A percentile compares a stretch with the other conserved stretches of the same genome.
Evolutionary conservation across 1,140 invertebrate genomes (phyloP).

Genomic region (Tetraneura akinire): DNA sequence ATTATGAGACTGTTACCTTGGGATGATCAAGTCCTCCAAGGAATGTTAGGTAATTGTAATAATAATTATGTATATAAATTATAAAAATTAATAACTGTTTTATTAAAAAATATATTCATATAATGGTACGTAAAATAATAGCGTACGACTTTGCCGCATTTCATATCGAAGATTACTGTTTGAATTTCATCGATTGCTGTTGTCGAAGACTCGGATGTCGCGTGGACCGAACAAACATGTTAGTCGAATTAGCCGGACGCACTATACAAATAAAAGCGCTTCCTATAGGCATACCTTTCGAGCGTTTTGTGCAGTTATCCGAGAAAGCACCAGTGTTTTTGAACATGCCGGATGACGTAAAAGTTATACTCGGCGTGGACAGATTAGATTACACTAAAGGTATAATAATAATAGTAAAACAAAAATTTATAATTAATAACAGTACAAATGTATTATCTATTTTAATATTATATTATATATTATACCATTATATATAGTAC

Average conservation of each 20-base stretch:
- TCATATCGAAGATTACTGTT: constrained; percentile 87
- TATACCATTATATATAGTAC: no score
- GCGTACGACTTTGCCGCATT: constrained; percentile 90
- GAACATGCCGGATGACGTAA: constrained; percentile 66
- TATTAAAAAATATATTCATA: background rate
- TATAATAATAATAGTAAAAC: background rate
- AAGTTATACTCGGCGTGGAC: constrained; percentile 84
- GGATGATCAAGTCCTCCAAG: constrained; percentile 89
- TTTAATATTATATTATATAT: no score
- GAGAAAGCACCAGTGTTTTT: constrained; percentile 74
- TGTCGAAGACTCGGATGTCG: constrained; percentile 82
- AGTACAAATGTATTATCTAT: no score
- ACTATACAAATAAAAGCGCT: constrained; percentile 79
- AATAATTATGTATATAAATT: background rate
- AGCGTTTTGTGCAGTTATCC: constrained; percentile 80
- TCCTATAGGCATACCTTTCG: constrained; percentile 85
- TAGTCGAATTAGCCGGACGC: constrained; percentile 83
- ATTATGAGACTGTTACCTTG: constrained; percentile 87
- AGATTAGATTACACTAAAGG: constrained; percentile 91
- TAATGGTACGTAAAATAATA: constrained; percentile 54
- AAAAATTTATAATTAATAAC: no score
- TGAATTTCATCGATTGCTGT: constrained; percentile 90
- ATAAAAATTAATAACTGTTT: background rate
- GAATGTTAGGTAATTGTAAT: constrained; percentile 70
- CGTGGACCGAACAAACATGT: constrained; percentile 81